Evolutionary conservation across 1,140 invertebrate species (phyloP).

Genomic region (Polypedilum pembai): DNA sequence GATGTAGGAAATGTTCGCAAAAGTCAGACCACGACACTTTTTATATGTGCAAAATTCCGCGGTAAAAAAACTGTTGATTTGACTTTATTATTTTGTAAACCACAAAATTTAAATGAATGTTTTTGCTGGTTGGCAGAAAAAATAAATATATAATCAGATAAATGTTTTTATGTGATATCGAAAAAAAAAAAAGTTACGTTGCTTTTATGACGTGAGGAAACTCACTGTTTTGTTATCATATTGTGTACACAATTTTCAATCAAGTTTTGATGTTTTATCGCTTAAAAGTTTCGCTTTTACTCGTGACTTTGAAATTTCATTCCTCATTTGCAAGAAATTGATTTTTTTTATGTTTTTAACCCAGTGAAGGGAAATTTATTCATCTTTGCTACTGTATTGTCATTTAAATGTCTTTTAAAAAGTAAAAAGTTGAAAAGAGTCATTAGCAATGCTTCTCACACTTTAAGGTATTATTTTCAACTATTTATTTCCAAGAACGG

Average conservation of each 20-base stretch:
- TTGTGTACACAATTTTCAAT: too few species aligned
- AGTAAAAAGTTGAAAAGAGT: too few species aligned
- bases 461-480: too few species aligned
- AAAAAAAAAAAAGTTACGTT: neutral
- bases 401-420: too few species aligned
- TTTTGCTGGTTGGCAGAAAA: neutral
- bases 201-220: neutral
- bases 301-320: neutral
- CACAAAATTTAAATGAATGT: neutral
- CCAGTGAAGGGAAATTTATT: neutral
- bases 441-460: too few species aligned
- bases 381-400: neutral
- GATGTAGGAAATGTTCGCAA: neutral
- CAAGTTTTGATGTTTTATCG: too few species aligned
- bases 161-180: neutral
- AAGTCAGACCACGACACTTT: neutral
- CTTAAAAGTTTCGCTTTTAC: too few species aligned
- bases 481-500: too few species aligned
- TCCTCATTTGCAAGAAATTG: neutral
- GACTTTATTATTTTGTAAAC: neutral
- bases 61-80: slow-evolving; percentile 2
- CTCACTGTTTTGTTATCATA: neutral
- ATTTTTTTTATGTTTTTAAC: neutral
- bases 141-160: slow-evolving; percentile 13
- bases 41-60: too few species aligned